A percentile compares a stretch with the other conserved stretches of the same genome.
Evolutionary conservation across 2,797 vertebrate genomes (phyloP).

Genomic region (Sebastes alutus): DNA sequence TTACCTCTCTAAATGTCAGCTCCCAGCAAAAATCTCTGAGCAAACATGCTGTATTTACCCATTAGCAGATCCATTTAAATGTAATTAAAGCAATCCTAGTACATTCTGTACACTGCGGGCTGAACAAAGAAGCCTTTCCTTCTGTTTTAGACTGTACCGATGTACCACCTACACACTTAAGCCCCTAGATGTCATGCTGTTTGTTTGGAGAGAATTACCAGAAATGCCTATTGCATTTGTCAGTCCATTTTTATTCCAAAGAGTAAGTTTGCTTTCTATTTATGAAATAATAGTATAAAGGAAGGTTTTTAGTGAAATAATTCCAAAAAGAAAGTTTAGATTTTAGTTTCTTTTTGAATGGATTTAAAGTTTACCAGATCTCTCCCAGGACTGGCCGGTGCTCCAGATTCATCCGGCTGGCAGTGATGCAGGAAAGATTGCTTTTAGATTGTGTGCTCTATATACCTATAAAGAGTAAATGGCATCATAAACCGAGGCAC

Average conservation of each 20-base stretch:
- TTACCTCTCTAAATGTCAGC: background rate
- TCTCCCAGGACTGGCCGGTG: background rate
- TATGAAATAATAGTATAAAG: background rate
- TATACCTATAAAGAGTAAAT: background rate
- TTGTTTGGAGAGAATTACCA: background rate
- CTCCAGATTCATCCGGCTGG: background rate
- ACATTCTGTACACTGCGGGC: background rate
- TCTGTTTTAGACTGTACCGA: background rate
- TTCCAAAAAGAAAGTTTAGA: background rate
- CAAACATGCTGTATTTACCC: background rate
- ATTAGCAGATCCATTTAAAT: background rate
- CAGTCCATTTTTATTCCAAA: background rate
- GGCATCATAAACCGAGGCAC: background rate
- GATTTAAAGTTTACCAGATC: background rate
- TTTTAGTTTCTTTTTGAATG: background rate
- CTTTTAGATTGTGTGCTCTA: constrained; percentile 19
- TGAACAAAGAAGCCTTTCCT: background rate
- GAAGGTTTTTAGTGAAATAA: background rate
- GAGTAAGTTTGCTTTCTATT: background rate
- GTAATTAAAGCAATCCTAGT: background rate
- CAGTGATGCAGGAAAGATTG: background rate
- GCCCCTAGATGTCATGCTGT: background rate
- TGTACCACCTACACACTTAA: background rate
- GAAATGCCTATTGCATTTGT: background rate
- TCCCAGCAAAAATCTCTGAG: background rate